Percentiles rank a stretch among this genome's conserved stretches.
phyloP scores from a whole-genome alignment of 2,113 vertebrate genomes.

The Terrapene triunguis region DNA sequence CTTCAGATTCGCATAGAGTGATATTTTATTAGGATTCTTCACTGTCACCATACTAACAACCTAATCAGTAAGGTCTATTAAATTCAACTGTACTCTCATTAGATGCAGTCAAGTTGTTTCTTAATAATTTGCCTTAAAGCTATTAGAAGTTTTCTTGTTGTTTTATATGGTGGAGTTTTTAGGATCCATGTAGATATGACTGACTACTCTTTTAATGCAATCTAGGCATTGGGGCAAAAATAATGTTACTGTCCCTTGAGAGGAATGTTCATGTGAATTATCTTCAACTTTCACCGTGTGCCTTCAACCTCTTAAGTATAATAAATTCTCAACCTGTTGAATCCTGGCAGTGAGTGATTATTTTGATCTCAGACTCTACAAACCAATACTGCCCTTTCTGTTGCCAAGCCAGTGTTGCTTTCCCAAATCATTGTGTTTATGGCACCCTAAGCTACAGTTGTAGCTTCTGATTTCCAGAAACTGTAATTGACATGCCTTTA shows the following conservation, averaged over 20 bases:
- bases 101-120: neutral
- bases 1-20: neutral
- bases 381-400: rapidly evolving
- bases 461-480: neutral
- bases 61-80: neutral
- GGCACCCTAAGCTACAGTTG: neutral
- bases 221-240: neutral
- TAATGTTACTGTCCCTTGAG: neutral
- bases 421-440: neutral
- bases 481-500: neutral
- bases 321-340: neutral
- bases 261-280: neutral
- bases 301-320: rapidly evolving
- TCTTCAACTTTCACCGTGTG: neutral
- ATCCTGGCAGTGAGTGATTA: neutral
- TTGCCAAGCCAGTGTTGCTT: neutral
- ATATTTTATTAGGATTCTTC: neutral
- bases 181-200: neutral
- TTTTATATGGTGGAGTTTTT: neutral
- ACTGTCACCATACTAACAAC: neutral
- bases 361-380: neutral
- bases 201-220: neutral
- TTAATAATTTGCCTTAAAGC: neutral
- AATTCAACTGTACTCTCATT: neutral
- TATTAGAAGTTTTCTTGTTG: neutral